These are phyloP conservation scores for Lottia gigantea DNA, from an alignment of 2,888 invertebrate genomes.

Conservation along the genomic window DNA sequence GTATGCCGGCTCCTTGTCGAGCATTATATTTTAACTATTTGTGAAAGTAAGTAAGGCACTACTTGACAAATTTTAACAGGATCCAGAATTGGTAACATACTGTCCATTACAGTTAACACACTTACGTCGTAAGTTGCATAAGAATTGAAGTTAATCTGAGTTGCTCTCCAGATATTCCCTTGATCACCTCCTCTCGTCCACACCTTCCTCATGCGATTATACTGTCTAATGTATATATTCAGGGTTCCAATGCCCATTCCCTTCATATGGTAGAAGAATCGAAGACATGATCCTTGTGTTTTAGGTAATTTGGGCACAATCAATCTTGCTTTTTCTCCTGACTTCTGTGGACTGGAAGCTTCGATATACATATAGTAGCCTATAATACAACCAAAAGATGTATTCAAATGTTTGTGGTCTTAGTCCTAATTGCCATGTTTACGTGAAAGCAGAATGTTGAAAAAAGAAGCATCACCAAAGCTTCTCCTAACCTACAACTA, in stretches of 20 bases:
- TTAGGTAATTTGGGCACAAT: constrained; percentile 43
- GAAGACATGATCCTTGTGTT: constrained; percentile 50
- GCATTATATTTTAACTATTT: too few relatives aligned
- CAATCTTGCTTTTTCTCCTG: constrained; percentile 50
- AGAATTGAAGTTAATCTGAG: constrained; percentile 46
- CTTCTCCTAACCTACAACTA: too few relatives aligned
- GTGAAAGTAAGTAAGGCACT: too few relatives aligned
- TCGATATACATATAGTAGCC: constrained; percentile 60
- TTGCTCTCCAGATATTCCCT: constrained; percentile 53
- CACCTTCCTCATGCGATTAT: constrained; percentile 28
- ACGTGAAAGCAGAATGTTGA: too few relatives aligned
- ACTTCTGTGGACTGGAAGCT: constrained; percentile 37
- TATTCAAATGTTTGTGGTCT: too few relatives aligned
- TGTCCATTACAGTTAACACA: neutral
- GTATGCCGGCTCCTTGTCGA: too few relatives aligned
- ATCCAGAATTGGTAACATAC: too few relatives aligned
- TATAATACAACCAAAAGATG: constrained; percentile 19
- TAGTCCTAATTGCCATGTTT: too few relatives aligned
- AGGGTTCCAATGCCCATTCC: constrained; percentile 53
- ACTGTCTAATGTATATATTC: constrained; percentile 40
- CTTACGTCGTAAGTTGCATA: constrained; percentile 50
- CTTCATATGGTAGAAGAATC: constrained; percentile 62
- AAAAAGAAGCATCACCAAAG: too few relatives aligned
- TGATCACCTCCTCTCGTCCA: constrained; percentile 54
- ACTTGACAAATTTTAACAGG: neutral